Evolutionary conservation across 2,113 vertebrate species (phyloP), one percentile per base, ranked within the genome.

Genomic region (Grantiella picta): DNA sequence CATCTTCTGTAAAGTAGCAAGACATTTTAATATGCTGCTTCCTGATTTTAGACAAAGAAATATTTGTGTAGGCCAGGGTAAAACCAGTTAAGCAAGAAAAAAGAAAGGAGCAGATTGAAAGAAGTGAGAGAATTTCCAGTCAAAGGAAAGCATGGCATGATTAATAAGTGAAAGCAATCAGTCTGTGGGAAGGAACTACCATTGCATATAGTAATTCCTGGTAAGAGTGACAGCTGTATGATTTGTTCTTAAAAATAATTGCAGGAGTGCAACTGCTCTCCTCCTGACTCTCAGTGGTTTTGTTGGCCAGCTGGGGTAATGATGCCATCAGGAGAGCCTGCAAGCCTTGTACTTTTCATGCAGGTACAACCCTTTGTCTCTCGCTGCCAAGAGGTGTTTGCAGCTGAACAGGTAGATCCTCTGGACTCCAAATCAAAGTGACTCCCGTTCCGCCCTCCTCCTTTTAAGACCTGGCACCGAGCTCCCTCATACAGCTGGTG

Each of bases 81-180:
- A 90, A 97, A 97, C 95, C 36, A 54, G 95, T 95, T 95, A 93
- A 94, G 29, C 95, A 90, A 89, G 93, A 35, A 92, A 88, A 92
- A 88, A 89, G 91, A 84, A 78, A 70, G 17, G 9, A 40, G 25
- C 53, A 94, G 65, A 80, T 54, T 63, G 90, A 92, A 88, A 88
- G 79, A 91, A 82, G 50, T 19, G n/a, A 79, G 70, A 83, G 66
- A 90, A 75, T 90, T 85, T 88, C 77, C 68, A 86, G 20, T 60
- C 47, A 80, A 80, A 88, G 33, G 63, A 91, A 91, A 86, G 33
- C 42, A 59, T 42, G 50, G 29, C 45, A 49, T 85, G 89, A 79
- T 96, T 92, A 80, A 25, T 85, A 86, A 87, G 24, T 12, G 70
- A 91, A 75, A 69, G 63, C 70, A 50, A 36, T 92, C 61, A 45